Evolutionary conservation across 2,113 vertebrate species (phyloP).

Genomic region (Strix aluco): DNA sequence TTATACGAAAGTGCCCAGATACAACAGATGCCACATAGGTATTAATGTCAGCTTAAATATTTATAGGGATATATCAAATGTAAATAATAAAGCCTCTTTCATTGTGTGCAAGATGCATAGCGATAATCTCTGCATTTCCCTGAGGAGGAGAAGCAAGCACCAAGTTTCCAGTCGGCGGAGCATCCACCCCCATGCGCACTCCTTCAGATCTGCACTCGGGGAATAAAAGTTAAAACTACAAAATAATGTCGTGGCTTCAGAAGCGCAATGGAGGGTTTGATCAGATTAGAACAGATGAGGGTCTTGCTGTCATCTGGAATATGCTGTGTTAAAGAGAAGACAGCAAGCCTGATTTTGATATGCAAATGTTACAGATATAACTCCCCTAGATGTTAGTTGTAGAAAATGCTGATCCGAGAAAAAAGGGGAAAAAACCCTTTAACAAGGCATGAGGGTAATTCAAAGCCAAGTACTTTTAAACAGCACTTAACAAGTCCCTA

Average conservation of each 20-base stretch:
- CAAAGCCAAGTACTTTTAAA: constrained; percentile 95
- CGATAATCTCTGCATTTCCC: constrained; percentile 18
- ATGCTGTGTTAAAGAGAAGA: constrained; percentile 58
- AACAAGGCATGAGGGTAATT: constrained; percentile 93
- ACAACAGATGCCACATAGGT: constrained; percentile 42
- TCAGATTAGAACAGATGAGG: constrained; percentile 70
- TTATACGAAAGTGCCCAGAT: background rate
- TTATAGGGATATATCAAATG: constrained; percentile 54
- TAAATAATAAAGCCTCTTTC: constrained; percentile 47
- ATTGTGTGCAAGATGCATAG: background rate
- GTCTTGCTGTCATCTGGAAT: constrained; percentile 63
- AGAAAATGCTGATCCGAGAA: constrained; percentile 84
- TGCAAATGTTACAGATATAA: constrained; percentile 75
- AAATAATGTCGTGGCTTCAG: constrained; percentile 1
- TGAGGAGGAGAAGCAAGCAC: background rate
- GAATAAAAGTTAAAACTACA: constrained; percentile 47
- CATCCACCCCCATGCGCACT: background rate
- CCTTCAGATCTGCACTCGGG: constrained; percentile 31
- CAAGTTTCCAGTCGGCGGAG: background rate
- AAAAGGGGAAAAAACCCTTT: constrained; percentile 80
- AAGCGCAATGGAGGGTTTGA: constrained; percentile 43
- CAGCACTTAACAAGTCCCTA: constrained; percentile 95
- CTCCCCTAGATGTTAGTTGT: constrained; percentile 68
- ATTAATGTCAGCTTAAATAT: constrained; percentile 62
- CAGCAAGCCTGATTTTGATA: constrained; percentile 77